Evolutionary conservation across 2,888 invertebrate species (phyloP).

Genomic region (Acleris laterana): DNA sequence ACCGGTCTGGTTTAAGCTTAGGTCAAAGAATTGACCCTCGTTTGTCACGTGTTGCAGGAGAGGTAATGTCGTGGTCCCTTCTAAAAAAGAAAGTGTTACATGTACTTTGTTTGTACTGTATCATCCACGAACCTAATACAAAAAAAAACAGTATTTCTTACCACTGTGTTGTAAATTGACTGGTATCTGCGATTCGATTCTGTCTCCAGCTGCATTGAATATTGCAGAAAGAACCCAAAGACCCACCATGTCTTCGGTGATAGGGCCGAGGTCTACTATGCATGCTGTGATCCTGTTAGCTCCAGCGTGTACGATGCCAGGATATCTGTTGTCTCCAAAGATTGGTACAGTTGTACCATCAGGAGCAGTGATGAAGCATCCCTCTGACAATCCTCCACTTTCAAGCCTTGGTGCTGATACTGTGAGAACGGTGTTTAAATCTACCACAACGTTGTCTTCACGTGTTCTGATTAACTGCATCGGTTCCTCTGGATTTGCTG

Average conservation of each 20-base stretch:
- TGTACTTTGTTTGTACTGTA: not conserved
- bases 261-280: slow-evolving; percentile 30
- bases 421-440: slow-evolving; percentile 25
- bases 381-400: slow-evolving; percentile 21
- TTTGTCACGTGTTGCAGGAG: slow-evolving; percentile 21
- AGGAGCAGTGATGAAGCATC: slow-evolving; percentile 27
- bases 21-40: slow-evolving; percentile 29
- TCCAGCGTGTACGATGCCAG: slow-evolving; percentile 27
- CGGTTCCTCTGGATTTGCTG: slow-evolving; percentile 23
- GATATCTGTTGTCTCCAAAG: slow-evolving; percentile 23
- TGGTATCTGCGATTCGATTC: slow-evolving; percentile 24
- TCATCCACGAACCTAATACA: too few relatives aligned
- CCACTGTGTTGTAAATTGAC: slow-evolving; percentile 21
- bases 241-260: slow-evolving; percentile 26
- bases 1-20: slow-evolving; percentile 33
- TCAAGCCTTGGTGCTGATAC: slow-evolving; percentile 20
- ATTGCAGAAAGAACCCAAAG: slow-evolving; percentile 21
- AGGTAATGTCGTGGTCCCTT: slow-evolving; percentile 25
- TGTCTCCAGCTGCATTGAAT: slow-evolving; percentile 26
- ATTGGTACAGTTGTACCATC: slow-evolving; percentile 24
- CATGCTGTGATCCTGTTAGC: slow-evolving; percentile 26
- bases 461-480: slow-evolving; percentile 11
- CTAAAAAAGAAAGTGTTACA: slow-evolving; percentile 10
- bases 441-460: slow-evolving; percentile 24
- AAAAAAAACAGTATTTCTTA: slow-evolving; percentile 5